Percentiles rank a stretch among this genome's conserved stretches.
Conservation (phyloP, 2,113 vertebrate genomes). For the Rallus limicola region DNA sequence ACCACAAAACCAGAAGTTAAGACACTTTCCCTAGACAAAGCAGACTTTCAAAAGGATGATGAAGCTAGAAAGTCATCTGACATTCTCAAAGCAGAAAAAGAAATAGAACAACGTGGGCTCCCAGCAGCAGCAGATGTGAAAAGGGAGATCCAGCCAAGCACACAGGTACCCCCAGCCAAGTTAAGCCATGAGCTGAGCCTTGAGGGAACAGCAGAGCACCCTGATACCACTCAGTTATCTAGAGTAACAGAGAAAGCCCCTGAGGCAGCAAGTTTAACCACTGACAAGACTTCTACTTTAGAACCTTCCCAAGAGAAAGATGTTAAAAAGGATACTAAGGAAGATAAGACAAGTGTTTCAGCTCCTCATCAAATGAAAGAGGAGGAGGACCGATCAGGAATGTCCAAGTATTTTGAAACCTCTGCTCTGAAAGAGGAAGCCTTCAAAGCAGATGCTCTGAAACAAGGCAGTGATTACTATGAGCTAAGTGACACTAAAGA, state of each 20-base stretch:
- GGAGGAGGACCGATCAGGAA: constrained; percentile 89
- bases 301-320: constrained; percentile 61
- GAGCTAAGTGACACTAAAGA: constrained; percentile 91
- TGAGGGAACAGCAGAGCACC: constrained; percentile 13
- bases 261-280: neutral
- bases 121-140: neutral
- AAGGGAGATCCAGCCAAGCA: constrained; percentile 27
- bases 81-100: constrained; percentile 47
- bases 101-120: neutral
- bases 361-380: constrained; percentile 55
- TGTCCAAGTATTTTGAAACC: constrained; percentile 99
- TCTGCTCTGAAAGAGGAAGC: constrained; percentile 87
- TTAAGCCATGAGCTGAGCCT: constrained; percentile 32
- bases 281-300: constrained; percentile 42
- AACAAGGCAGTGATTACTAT: constrained; percentile 90
- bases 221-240: neutral
- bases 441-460: constrained; percentile 62
- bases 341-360: neutral
- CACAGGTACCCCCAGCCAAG: neutral
- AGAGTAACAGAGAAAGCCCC: constrained; percentile 16
- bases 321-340: constrained; percentile 32
- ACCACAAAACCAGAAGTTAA: constrained; percentile 50
- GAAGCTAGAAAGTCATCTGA: constrained; percentile 17
- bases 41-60: constrained; percentile 9
- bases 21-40: constrained; percentile 13